phyloP scores from a whole-genome alignment of 2,888 invertebrate genomes.

The Drosophila pseudotakahashii region DNA sequence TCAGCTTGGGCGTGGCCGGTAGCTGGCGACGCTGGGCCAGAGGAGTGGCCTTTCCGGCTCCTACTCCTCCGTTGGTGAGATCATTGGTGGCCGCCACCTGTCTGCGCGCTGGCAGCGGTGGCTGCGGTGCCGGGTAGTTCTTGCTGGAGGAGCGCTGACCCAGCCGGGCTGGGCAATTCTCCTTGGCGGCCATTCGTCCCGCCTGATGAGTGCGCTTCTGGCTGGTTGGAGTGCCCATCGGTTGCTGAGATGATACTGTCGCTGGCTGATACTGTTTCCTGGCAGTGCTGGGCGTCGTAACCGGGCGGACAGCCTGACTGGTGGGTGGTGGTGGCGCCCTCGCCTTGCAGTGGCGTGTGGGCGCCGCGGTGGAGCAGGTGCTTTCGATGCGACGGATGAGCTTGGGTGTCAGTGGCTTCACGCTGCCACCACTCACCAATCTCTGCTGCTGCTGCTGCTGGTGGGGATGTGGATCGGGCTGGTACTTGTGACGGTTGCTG shows the following conservation, averaged over 20 bases:
- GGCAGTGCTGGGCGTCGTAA: slow-evolving; percentile 61
- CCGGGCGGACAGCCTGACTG: slow-evolving; percentile 23
- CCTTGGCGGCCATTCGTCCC: slow-evolving; percentile 74
- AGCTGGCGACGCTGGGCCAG: slow-evolving; percentile 60
- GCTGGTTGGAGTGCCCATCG: slow-evolving; percentile 36
- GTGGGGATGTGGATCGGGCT: slow-evolving; percentile 35
- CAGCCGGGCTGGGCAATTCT: slow-evolving; percentile 75
- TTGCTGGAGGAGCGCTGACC: slow-evolving; percentile 63
- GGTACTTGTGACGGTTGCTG: slow-evolving; percentile 68
- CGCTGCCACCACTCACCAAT: slow-evolving; percentile 48
- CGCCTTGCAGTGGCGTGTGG: slow-evolving; percentile 64
- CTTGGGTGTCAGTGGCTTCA: slow-evolving; percentile 83
- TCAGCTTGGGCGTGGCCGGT: slow-evolving; percentile 68
- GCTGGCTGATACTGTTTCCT: slow-evolving; percentile 69
- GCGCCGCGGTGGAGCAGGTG: slow-evolving; percentile 60
- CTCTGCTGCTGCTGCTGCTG: slow-evolving; percentile 26
- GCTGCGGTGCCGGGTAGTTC: slow-evolving; percentile 77
- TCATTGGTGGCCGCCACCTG: slow-evolving; percentile 64
- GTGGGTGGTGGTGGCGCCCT: slow-evolving; percentile 63
- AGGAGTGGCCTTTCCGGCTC: slow-evolving; percentile 54
- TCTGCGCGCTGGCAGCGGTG: slow-evolving; percentile 58
- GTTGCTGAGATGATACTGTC: slow-evolving; percentile 37
- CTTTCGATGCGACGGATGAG: slow-evolving; percentile 82
- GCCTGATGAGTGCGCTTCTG: slow-evolving; percentile 83
- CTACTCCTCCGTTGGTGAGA: slow-evolving; percentile 69